These are phyloP conservation scores for Drosophila dives DNA, from an alignment of 2,888 invertebrate species.

Conservation along the genomic window DNA sequence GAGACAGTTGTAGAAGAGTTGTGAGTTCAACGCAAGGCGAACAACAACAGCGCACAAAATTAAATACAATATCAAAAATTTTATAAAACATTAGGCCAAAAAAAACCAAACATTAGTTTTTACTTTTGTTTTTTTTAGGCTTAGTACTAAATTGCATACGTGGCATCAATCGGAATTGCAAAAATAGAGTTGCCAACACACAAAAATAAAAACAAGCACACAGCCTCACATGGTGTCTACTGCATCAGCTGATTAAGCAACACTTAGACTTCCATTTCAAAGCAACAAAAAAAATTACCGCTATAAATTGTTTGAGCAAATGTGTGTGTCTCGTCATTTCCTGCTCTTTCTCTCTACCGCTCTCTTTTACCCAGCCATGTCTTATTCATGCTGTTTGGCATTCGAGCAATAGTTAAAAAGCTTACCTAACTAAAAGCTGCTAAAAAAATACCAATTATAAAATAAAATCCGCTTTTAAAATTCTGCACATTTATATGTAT, in stretches of 20 bases:
- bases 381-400: constrained; percentile 48
- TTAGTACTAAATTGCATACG: constrained; percentile 14
- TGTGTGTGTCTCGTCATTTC: neutral
- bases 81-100: neutral
- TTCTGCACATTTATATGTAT: constrained; percentile 18
- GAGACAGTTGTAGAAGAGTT: constrained; percentile 22
- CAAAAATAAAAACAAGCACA: constrained; percentile 8
- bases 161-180: constrained; percentile 9
- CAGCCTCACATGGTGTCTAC: neutral
- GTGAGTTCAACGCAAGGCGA: neutral
- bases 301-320: constrained; percentile 20
- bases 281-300: constrained; percentile 16
- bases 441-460: constrained; percentile 34
- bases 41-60: constrained; percentile 5
- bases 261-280: constrained; percentile 17
- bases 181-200: constrained; percentile 15
- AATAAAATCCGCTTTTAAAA: constrained; percentile 36
- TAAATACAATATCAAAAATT: constrained; percentile 4
- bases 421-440: constrained; percentile 36
- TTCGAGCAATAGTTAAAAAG: constrained; percentile 50
- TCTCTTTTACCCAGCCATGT: neutral
- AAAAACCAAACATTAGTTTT: neutral
- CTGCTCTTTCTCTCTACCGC: neutral
- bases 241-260: constrained; percentile 44
- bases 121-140: neutral